These are phyloP conservation scores for Tauraco erythrolophus DNA, from an alignment of 2,113 vertebrate genomes.

Conservation along the genomic window DNA sequence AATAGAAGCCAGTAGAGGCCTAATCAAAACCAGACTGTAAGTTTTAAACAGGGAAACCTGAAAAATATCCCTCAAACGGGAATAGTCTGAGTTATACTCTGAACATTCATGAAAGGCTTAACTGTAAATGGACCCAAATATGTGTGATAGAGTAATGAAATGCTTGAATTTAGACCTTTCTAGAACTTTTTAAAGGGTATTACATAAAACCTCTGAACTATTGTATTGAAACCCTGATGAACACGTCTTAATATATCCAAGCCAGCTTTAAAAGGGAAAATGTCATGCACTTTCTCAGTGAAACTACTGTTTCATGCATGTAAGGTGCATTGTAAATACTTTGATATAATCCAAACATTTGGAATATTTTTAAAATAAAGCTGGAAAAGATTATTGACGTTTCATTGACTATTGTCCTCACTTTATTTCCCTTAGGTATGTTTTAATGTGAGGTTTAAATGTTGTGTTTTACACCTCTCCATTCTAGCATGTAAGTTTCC, in stretches of 20 bases:
- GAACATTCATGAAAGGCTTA: background rate
- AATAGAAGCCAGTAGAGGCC: background rate
- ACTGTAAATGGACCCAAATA: background rate
- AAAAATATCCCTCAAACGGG: background rate
- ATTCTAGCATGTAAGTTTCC: background rate
- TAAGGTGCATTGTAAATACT: background rate
- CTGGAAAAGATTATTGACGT: background rate
- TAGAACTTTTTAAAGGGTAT: background rate
- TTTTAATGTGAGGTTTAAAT: background rate
- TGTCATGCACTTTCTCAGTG: background rate
- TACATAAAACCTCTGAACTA: background rate
- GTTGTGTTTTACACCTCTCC: background rate
- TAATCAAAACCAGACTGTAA: background rate
- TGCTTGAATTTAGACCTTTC: background rate
- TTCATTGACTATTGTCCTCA: background rate
- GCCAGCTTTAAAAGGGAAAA: background rate
- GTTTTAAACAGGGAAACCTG: background rate
- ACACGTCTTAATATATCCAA: background rate
- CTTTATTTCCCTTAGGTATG: background rate
- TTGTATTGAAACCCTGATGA: background rate
- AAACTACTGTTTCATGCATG: background rate
- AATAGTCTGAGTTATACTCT: background rate
- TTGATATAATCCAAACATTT: background rate
- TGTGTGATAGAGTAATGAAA: background rate
- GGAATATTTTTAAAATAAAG: background rate